Conservation (phyloP, 2,888 invertebrate genomes). For the Steinernema carpocapsae region DNA sequence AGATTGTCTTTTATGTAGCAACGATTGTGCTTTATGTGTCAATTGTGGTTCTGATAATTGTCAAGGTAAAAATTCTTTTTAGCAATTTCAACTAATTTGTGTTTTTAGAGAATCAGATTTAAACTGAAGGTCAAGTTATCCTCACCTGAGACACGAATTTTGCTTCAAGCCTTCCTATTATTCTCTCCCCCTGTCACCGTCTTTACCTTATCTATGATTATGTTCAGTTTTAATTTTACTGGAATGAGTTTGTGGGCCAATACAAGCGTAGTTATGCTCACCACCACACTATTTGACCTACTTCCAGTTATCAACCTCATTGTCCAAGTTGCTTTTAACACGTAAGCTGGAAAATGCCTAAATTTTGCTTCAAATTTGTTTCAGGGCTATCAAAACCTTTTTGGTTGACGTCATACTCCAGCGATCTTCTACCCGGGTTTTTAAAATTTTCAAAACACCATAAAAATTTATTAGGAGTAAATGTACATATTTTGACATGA, state of each 20-base stretch:
- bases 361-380: too few species aligned
- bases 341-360: not conserved
- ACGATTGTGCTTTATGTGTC: not conserved
- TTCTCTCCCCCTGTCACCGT: conserved; percentile 2
- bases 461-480: too few species aligned
- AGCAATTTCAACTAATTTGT: not conserved
- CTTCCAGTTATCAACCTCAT: not conserved
- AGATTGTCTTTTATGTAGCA: not conserved
- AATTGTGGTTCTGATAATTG: not conserved
- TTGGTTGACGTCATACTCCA: too few species aligned
- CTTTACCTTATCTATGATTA: not conserved
- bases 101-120: not conserved
- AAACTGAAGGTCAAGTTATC: not conserved
- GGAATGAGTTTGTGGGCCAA: not conserved
- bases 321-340: conserved; percentile 1
- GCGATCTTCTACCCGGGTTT: too few species aligned
- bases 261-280: not conserved
- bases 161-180: not conserved
- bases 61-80: not conserved
- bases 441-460: too few species aligned
- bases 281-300: not conserved
- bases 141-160: not conserved
- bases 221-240: not conserved
- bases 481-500: too few species aligned
- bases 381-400: too few species aligned